phyloP scores from a whole-genome alignment of 2,797 vertebrate genomes.

The Neoniphon sammara region DNA sequence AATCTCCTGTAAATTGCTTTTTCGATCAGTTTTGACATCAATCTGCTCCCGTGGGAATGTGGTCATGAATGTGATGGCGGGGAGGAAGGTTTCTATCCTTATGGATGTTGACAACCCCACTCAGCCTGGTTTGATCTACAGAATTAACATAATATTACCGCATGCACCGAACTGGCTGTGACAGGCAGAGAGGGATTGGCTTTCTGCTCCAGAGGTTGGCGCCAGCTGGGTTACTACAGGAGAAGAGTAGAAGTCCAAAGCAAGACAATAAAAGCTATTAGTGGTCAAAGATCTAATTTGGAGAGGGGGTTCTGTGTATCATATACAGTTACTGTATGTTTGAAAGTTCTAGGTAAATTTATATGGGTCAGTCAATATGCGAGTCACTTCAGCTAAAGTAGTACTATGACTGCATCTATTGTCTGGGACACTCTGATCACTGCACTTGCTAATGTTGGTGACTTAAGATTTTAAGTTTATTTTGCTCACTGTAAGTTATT shows the following conservation, averaged over 20 bases:
- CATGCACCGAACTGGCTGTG: slow-evolving; percentile 55
- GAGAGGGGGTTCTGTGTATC: slow-evolving; percentile 24
- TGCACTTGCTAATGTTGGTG: neutral
- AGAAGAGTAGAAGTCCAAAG: slow-evolving; percentile 35
- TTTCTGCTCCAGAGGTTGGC: slow-evolving; percentile 43
- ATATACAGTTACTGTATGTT: slow-evolving; percentile 3
- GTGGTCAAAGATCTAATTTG: slow-evolving; percentile 33
- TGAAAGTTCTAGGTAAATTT: neutral
- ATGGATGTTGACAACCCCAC: slow-evolving; percentile 77
- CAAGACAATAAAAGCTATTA: slow-evolving; percentile 31
- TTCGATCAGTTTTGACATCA: slow-evolving; percentile 79
- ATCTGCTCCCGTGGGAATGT: slow-evolving; percentile 67
- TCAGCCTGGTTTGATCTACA: slow-evolving; percentile 75
- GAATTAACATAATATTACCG: slow-evolving; percentile 80
- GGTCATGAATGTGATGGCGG: slow-evolving; percentile 65
- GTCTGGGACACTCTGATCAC: neutral
- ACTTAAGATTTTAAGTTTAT: neutral
- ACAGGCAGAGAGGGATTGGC: slow-evolving; percentile 64
- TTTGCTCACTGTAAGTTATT: neutral
- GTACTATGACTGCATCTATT: neutral
- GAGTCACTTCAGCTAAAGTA: neutral
- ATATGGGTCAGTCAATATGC: neutral
- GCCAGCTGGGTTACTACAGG: slow-evolving; percentile 36
- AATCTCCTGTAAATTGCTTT: slow-evolving; percentile 78
- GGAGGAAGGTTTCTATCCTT: slow-evolving; percentile 69